Evolutionary conservation across 92 coral and sea anemone genomes (phyloP).

Genomic region (Anthopleura xanthogrammica): DNA sequence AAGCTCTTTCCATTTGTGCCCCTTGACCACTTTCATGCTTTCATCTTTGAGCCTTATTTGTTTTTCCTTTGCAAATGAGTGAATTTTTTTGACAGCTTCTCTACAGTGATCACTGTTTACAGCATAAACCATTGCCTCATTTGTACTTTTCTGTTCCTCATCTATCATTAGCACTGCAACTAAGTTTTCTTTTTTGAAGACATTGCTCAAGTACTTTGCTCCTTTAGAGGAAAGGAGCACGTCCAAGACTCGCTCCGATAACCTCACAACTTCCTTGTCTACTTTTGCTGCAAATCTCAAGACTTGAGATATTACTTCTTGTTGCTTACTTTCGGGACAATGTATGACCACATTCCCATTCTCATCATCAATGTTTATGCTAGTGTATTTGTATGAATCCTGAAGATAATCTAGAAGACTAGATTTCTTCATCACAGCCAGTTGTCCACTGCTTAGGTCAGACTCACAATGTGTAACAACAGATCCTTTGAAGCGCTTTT

Average conservation of each 20-base stretch:
- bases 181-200: not conserved
- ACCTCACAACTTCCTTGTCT: not conserved
- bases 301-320: not conserved
- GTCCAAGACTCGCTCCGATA: not conserved
- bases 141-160: not conserved
- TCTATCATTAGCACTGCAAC: not conserved
- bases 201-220: not conserved
- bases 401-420: not conserved
- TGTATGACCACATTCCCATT: not conserved
- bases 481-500: not conserved
- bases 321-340: not conserved
- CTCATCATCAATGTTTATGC: not conserved
- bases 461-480: not conserved
- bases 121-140: constrained; percentile 15
- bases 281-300: constrained; percentile 1
- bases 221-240: not conserved
- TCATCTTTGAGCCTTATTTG: constrained; percentile 30
- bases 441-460: not conserved
- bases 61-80: constrained; percentile 27
- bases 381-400: not conserved
- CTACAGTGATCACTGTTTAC: constrained; percentile 20
- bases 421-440: not conserved
- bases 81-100: constrained; percentile 9
- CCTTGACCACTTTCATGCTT: constrained; percentile 28
- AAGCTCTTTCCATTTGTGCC: constrained; percentile 33